Evolutionary conservation across 2,113 vertebrate species (phyloP), one percentile per base, ranked within the genome.

Genomic region (Prolemur simus): DNA sequence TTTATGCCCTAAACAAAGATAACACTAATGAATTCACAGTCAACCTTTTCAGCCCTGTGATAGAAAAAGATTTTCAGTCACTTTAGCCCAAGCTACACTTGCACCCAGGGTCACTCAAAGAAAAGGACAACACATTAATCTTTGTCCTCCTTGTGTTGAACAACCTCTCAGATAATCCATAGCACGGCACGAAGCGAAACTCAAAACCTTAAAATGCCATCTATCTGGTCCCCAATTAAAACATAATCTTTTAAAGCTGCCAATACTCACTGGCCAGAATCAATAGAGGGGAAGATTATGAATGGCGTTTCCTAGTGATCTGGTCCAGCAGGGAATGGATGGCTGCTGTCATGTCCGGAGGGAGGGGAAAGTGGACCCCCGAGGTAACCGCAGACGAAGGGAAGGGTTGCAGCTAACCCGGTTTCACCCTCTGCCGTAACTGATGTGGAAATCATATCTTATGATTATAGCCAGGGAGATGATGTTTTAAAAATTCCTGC

Each of bases 211-310:
- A 98, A 98, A 98, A 99, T 97, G 96, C 97, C 98, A 99, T 98
- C 98, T 98, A 98, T 99, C 98, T 97, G 97, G 98, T 98, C 98
- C 96, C 98, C 98, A 99, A 99, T 99, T 99, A 99, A 99, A 99
- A 98, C 98, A 98, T 99, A 98, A 99, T 99, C 98, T 99, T 99
- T 99, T 99, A 98, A 98, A 98, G 96, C 97, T 98, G 99, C 99
- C 99, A 98, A 99, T 99, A 99, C 94, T 90, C 97, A 97, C 98
- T 96, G 98, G 97, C 98, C 98, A 88, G 97, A 98, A 99, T 99
- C 99, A 97, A 99, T 99, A 99, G 89, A 91, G 95, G 97, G 97
- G 91, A 97, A 98, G 97, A 98, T 98, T 98, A 98, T 98, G 98
- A 99, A 97, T 99, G 99, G 98, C 98, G 95, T 96, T 98, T 98